A percentile compares a stretch with the other conserved stretches of the same genome.
Conservation (phyloP, 2,888 invertebrate genomes). For the Cantharis nigra region DNA sequence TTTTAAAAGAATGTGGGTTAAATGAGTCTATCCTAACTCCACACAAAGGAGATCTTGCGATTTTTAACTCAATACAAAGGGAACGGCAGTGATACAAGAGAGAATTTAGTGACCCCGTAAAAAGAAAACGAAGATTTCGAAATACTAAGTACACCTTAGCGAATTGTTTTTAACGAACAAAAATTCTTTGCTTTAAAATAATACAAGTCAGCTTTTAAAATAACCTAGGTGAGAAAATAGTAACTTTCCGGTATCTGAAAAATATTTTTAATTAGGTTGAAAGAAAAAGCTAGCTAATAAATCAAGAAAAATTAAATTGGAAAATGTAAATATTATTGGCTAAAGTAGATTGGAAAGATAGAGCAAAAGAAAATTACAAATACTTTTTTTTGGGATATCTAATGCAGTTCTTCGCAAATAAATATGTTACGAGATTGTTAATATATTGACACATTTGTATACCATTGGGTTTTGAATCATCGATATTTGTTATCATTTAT, state of each 20-base stretch:
- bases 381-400: neutral
- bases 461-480: slow-evolving; percentile 11
- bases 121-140: neutral
- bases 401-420: neutral
- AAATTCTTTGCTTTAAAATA: neutral
- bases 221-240: neutral
- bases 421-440: neutral
- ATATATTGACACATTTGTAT: neutral
- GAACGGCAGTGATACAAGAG: neutral
- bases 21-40: neutral
- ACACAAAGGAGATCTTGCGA: neutral
- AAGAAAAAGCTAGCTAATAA: neutral
- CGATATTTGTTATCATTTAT: slow-evolving; percentile 18
- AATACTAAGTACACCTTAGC: neutral
- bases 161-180: neutral
- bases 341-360: neutral
- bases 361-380: neutral
- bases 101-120: neutral
- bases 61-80: neutral
- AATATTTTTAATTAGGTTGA: neutral
- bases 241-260: no score
- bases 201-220: neutral
- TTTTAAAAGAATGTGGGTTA: neutral
- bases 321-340: neutral
- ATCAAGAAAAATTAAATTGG: neutral